These are phyloP conservation scores for Cossypha polioptera DNA, from an alignment of 2,797 vertebrate genomes.

Conservation along the genomic window DNA sequence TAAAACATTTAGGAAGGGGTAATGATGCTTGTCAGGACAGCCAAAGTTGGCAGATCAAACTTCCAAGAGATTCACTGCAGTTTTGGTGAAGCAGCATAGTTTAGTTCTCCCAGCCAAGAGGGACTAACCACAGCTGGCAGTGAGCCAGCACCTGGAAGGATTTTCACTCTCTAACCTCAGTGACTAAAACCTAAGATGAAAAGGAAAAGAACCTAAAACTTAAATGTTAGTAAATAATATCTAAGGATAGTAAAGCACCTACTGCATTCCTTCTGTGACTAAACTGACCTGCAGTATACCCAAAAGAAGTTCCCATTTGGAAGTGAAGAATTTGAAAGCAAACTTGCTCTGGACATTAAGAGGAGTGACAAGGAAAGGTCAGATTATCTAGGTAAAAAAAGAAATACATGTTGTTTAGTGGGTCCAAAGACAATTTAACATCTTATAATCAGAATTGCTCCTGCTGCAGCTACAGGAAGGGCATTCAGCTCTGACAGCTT, in stretches of 20 bases:
- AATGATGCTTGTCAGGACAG: not conserved
- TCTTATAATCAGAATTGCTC: not conserved
- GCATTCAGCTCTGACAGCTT: not conserved
- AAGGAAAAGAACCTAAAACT: not conserved
- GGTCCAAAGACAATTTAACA: not conserved
- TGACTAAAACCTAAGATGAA: not conserved
- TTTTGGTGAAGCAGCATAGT: not conserved
- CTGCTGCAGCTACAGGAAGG: not conserved
- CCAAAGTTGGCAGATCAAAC: not conserved
- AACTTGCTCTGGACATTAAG: not conserved
- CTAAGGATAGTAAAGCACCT: not conserved
- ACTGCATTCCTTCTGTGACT: not conserved
- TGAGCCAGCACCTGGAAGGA: not conserved
- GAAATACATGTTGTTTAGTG: not conserved
- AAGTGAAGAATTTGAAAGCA: not conserved
- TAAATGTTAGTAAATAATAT: not conserved
- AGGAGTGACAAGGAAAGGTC: not conserved
- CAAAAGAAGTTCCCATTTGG: not conserved
- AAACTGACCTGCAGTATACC: not conserved
- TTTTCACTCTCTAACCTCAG: not conserved
- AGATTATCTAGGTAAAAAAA: not conserved
- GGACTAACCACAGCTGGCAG: not conserved
- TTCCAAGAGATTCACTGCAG: not conserved
- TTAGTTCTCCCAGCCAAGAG: not conserved
- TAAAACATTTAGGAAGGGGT: not conserved